These are phyloP conservation scores for Napeogenes sylphis DNA, from an alignment of 2,888 invertebrate genomes.

Conservation along the genomic window DNA sequence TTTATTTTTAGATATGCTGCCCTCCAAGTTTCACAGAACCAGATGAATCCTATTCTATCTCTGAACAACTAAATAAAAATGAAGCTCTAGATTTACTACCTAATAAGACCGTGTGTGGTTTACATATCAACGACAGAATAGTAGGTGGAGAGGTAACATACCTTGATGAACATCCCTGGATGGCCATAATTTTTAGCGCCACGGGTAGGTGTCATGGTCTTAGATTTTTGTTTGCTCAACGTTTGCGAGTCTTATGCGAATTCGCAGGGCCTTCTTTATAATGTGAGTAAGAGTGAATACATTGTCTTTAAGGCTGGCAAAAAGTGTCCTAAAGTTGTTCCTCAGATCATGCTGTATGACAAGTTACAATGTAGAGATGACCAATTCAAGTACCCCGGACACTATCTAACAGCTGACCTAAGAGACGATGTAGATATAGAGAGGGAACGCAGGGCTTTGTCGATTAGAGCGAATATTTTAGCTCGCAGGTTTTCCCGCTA, in stretches of 20 bases:
- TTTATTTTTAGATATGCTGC: slow-evolving; percentile 75
- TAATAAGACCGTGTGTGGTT: slow-evolving; percentile 70
- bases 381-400: no score
- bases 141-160: slow-evolving; percentile 79
- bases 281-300: no score
- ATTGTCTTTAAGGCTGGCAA: no score
- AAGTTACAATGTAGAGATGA: no score
- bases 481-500: no score
- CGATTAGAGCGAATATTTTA: no score
- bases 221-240: slow-evolving; percentile 9
- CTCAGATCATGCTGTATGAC: no score
- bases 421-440: no score
- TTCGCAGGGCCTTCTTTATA: no score
- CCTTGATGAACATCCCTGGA: slow-evolving; percentile 83
- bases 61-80: neutral
- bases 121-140: slow-evolving; percentile 72
- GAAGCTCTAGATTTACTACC: slow-evolving; percentile 50
- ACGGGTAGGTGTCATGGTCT: slow-evolving; percentile 67
- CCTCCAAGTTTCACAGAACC: slow-evolving; percentile 36
- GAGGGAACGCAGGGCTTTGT: no score
- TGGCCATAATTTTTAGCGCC: slow-evolving; percentile 80
- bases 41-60: neutral
- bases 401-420: no score
- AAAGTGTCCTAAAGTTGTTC: no score
- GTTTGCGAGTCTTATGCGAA: neutral